Base-by-base conservation (phyloP, 2,797 vertebrate genomes). In the Falco rusticolus region DNA sequence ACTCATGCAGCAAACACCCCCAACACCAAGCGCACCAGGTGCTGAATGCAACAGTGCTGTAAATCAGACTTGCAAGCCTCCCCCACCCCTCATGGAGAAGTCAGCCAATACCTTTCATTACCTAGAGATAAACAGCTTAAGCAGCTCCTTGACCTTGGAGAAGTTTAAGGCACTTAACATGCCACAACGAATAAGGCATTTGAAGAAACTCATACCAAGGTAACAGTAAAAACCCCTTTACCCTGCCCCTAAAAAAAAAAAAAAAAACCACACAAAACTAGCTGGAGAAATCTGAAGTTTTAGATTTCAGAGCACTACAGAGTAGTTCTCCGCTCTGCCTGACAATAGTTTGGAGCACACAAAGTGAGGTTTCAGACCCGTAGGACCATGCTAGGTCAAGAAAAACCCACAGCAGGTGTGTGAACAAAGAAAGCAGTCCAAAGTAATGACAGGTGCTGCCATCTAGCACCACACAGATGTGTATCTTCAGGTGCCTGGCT, bases 1-100 rank as follows among this genome's bases (percentile, higher is more conserved):
- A 94, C 8, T 87, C 87, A 17, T 97, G 97, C 96, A 97, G 75
- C 34, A 84, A 81, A 77, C 53, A 25, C 63, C 63, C 43, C 82
- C 74, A 61, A 37, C 39, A 69, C 45, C 33, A 47, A 94, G 33
- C 18, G 10, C 51, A 88, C 63, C 79, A 96, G 89, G 69, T 82
- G 85, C 61, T 39, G 26, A 89, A 89, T 18, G 43, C 47, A 84
- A 43, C 34, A 18, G 29, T 4, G 7, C 68, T 76, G 57, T 59
- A 87, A 81, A 64, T 78, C 74, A 96, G 29, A 45, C 81, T 5
- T 84, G 39, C 28, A 16, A 68, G 10, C 61, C 56, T 74, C 53
- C 59, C 63, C 37, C 4, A 4, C 24, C 25, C 45, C 31, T 41
- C n/a, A 10, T 6, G 0, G 18, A 80, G 17, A 14, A 83, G 28